Percentiles rank a stretch among this genome's conserved stretches.
Conservation (phyloP, 1,140 invertebrate genomes). For the Drosophila rufa region DNA sequence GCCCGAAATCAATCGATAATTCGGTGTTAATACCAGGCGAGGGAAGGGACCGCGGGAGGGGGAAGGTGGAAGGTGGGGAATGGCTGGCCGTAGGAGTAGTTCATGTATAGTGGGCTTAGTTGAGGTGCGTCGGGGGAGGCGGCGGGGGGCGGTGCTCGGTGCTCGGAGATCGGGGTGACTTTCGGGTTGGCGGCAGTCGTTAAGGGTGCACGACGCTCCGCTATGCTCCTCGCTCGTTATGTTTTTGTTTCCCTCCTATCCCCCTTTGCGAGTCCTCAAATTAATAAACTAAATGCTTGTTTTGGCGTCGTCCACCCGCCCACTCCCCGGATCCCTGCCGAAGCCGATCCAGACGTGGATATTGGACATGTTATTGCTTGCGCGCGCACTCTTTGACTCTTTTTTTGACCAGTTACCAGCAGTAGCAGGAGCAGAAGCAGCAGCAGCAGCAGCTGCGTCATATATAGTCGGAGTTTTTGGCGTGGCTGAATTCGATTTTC, state of each 20-base stretch:
- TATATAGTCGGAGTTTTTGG: conserved; percentile 59
- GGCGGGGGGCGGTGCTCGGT: conserved; percentile 1
- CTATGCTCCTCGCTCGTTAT: conserved; percentile 51
- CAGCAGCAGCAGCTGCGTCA: conserved; percentile 67
- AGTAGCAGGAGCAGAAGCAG: background rate
- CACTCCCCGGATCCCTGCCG: background rate
- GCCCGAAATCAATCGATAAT: conserved; percentile 83
- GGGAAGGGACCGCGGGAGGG: conserved; percentile 42
- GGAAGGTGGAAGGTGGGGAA: conserved; percentile 15
- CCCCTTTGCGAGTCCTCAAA: conserved; percentile 58
- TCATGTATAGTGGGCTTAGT: conserved; percentile 44
- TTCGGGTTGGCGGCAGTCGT: conserved; percentile 26
- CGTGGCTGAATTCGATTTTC: conserved; percentile 64
- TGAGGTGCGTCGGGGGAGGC: conserved; percentile 14
- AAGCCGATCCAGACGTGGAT: conserved; percentile 59
- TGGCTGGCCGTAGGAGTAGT: conserved; percentile 48
- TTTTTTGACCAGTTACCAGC: conserved; percentile 40
- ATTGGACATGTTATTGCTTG: conserved; percentile 82
- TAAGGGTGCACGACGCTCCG: conserved; percentile 45
- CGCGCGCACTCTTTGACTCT: conserved; percentile 77
- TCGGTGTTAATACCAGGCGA: conserved; percentile 80
- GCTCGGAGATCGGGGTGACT: conserved; percentile 17
- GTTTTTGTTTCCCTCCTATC: conserved; percentile 29
- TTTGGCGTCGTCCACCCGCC: conserved; percentile 62
- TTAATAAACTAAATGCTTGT: conserved; percentile 83